These are phyloP conservation scores for Leucoptera coffeella DNA, from an alignment of 2,888 invertebrate genomes.

Conservation along the genomic window DNA sequence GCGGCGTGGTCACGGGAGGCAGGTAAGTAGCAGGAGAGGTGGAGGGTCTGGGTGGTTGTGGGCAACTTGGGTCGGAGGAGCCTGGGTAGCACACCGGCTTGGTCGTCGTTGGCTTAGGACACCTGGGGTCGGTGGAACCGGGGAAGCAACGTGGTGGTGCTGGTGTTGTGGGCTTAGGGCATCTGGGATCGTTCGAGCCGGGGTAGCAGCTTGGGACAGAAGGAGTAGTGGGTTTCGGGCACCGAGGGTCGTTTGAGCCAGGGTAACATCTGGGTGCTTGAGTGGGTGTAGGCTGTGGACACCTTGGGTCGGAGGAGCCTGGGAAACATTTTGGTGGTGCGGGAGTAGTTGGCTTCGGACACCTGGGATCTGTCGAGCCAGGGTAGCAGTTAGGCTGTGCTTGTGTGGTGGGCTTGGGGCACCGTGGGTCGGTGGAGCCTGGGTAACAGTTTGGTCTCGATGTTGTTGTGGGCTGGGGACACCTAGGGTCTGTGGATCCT, in stretches of 20 bases:
- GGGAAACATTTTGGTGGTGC: constrained; percentile 13
- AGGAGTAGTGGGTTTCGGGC: constrained; percentile 11
- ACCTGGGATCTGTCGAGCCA: constrained; percentile 20
- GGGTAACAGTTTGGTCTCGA: constrained; percentile 13
- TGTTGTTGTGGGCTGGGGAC: constrained; percentile 16
- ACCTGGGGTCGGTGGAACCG: constrained; percentile 6
- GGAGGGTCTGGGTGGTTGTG: constrained; percentile 15
- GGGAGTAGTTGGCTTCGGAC: constrained; percentile 18
- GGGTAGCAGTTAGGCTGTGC: constrained; percentile 12
- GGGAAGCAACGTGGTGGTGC: constrained; percentile 8
- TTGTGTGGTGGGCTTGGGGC: constrained; percentile 12
- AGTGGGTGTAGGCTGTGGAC: constrained; percentile 11
- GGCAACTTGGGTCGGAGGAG: constrained; percentile 21
- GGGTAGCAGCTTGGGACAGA: constrained; percentile 10
- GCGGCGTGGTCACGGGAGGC: constrained; percentile 11
- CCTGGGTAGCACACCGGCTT: constrained; percentile 13
- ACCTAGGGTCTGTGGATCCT: constrained; percentile 10
- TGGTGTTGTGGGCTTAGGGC: constrained; percentile 10
- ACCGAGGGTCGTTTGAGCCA: constrained; percentile 13
- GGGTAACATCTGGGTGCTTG: constrained; percentile 12
- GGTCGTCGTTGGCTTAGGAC: constrained; percentile 3
- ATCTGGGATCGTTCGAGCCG: constrained; percentile 14
- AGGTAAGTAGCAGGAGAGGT: constrained; percentile 15
- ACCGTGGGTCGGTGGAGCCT: constrained; percentile 11
- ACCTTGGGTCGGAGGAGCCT: constrained; percentile 13